Base-by-base conservation (phyloP, 2,113 vertebrate genomes). In the Orientallactaga bullata region DNA sequence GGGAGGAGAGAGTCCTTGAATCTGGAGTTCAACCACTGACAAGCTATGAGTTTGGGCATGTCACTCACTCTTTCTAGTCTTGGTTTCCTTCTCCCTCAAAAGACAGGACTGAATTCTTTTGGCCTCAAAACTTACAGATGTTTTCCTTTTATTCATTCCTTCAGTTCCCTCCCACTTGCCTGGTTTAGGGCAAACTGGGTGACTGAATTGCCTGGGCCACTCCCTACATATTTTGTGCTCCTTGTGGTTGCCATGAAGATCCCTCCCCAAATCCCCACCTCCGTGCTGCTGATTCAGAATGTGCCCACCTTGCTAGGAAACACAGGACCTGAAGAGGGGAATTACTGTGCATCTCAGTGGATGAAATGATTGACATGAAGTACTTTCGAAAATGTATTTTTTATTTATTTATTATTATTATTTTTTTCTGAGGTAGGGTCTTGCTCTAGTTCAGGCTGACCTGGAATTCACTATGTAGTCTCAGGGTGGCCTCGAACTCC, bases 251-350 rank as follows among this genome's bases (percentile, higher is more conserved):
- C 72, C 80, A 20, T 1, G 15, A 11, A 6, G 61, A 35, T 28
- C 42, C 58, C 77, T 42, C 35, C 73, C 69, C 32, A 4, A 63
- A 77, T 8, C 42, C 51, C 76, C 39, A 63, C 21, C 8, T 88
- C 10, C 0, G 61, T 73, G 47, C 69, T 90, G 71, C 89, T 58
- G 86, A 83, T 5, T 8, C 60, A 32, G 79, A 61, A 74, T 51
- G 77, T 76, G 61, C 84, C 72, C n/a, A 85, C 77, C 93, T 79
- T 5, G 69, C 47, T 55, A 71, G 69, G 88, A 68, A 84, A 83
- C 81, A 84, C n/a, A 83, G 63, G 78, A 65, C 65, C 93, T 72
- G 39, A 61, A 91, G 51, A 51, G 1, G 51, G 69, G 32, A 60
- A 66, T 88, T 35, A 58, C 7, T 2, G 9, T 1, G 58, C 30